Evolutionary conservation across 2,797 vertebrate species (phyloP), one percentile per base, ranked within the genome.

Genomic region (Leptoclinus maculatus): DNA sequence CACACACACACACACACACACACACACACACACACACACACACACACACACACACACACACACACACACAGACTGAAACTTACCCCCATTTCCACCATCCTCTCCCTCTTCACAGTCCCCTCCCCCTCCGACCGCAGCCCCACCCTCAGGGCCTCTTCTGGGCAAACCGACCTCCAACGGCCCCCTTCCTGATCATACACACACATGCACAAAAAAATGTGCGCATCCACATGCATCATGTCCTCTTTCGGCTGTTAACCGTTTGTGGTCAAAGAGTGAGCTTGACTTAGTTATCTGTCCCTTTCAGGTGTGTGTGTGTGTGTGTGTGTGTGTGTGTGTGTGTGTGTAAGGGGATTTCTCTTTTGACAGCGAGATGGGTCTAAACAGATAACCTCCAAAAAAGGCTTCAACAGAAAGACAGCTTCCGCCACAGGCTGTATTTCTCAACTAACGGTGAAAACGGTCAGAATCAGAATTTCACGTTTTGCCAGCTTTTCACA

Each of bases 181-280:
- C 89, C 87, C 89, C 88, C 91, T 94, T 94, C 93, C 93, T 94
- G 93, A 93, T 92, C 89, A 87, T 27, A 91, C 83, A 88, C 86
- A 86, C 64, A 82, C 89, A 89, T 14, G 8, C 78, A 58, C 85
- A 38, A 34, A 43, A 71, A 82, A 89, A 85, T 57, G 75, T 74
- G 85, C 83, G 76, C 90, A 90, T 92, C 88, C 83, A 85, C 90
- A 85, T 47, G 76, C 83, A 89, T 88, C 80, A 84, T 88, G 88
- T 93, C 91, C 88, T 93, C 90, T 89, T 93, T 92, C 72, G 90
- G 86, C 91, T 94, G 92, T 92, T 94, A 95, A 95, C 95, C 87
- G 95, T 95, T 96, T 95, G 94, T 92, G 95, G 95, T 95, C 81
- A 83, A 87, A 88, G 81, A 78, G 67, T 74, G 83, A 89, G 88